Conservation (phyloP, 2,888 invertebrate species). For the Osmoderma eremita region DNA sequence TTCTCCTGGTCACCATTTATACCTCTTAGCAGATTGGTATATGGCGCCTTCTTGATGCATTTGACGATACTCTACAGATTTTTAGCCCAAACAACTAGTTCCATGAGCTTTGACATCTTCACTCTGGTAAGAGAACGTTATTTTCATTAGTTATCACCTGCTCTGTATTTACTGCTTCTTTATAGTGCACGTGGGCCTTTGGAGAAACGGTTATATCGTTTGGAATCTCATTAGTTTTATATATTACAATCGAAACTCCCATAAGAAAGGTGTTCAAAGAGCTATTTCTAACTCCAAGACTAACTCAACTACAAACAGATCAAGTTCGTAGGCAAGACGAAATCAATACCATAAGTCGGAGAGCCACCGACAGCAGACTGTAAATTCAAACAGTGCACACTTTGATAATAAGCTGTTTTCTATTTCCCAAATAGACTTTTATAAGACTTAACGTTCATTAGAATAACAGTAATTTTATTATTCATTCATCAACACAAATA, state of each 20-base stretch:
- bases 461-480: not conserved
- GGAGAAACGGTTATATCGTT: constrained; percentile 66
- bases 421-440: not conserved
- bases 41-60: constrained; percentile 71
- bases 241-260: constrained; percentile 69
- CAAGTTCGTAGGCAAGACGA: not conserved
- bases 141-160: constrained; percentile 14
- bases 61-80: constrained; percentile 66
- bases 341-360: constrained; percentile 16
- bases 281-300: constrained; percentile 50
- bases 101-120: constrained; percentile 61
- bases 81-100: constrained; percentile 65
- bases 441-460: not conserved
- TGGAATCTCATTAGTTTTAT: constrained; percentile 64
- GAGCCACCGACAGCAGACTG: constrained; percentile 23
- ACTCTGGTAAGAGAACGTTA: constrained; percentile 57
- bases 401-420: not conserved
- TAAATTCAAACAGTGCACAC: not conserved
- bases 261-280: constrained; percentile 64
- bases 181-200: constrained; percentile 63
- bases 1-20: constrained; percentile 70
- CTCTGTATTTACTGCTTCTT: constrained; percentile 47
- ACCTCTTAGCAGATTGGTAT: constrained; percentile 69
- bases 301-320: constrained; percentile 2
- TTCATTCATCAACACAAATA: too few relatives aligned